These are phyloP conservation scores for Eristalinus aeneus DNA, from an alignment of 2,888 invertebrate species.

Conservation along the genomic window DNA sequence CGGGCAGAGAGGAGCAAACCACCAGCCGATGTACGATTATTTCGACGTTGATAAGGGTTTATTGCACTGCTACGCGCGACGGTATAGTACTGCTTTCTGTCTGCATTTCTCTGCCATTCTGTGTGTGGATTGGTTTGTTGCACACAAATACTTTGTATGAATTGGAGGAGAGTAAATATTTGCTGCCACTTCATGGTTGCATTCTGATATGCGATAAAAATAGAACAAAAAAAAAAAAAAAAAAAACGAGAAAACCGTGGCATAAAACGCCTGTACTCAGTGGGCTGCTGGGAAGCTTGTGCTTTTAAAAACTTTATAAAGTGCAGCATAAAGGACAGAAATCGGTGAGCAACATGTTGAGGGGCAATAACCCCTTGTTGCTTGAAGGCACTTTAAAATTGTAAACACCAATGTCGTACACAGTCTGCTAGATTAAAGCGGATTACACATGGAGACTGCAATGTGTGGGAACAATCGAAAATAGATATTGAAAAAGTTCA, in stretches of 20 bases:
- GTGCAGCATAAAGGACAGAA: background rate
- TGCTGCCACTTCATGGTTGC: constrained; percentile 67
- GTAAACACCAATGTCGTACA: background rate
- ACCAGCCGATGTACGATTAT: constrained; percentile 51
- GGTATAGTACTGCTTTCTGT: constrained; percentile 20
- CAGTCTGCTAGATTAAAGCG: background rate
- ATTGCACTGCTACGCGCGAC: constrained; percentile 48
- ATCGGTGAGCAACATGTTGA: constrained; percentile 63
- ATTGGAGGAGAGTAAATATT: constrained; percentile 69
- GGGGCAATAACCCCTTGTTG: constrained; percentile 60
- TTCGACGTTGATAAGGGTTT: constrained; percentile 65
- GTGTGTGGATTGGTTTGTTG: background rate
- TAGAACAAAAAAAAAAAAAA: constrained; percentile 22
- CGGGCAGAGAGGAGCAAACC: constrained; percentile 24
- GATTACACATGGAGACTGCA: background rate
- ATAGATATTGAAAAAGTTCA: background rate
- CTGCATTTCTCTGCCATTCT: background rate
- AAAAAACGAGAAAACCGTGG: background rate
- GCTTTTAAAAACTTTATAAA: background rate
- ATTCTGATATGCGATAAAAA: constrained; percentile 65
- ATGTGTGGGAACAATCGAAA: background rate
- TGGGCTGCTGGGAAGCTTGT: background rate
- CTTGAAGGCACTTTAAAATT: background rate
- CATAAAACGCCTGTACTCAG: background rate
- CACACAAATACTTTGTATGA: constrained; percentile 57